Evolutionary conservation across 2,888 invertebrate species (phyloP).

Genomic region (Calliopum simillimum): DNA sequence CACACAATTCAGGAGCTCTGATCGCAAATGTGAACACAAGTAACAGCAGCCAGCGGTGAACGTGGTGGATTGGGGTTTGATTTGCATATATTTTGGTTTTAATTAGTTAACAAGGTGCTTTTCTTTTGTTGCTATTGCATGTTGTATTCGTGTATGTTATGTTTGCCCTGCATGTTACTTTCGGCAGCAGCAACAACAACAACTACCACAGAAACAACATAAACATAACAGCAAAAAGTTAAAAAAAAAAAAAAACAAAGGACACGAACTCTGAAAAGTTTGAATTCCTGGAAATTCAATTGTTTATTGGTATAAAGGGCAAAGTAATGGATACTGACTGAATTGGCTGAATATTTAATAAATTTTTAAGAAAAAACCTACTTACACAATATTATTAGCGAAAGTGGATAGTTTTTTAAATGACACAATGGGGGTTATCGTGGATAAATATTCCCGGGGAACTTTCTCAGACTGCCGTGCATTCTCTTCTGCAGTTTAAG

Average conservation of each 20-base stretch:
- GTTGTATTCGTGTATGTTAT: constrained; percentile 48
- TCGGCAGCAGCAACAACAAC: not conserved
- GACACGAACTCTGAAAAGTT: constrained; percentile 60
- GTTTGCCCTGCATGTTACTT: constrained; percentile 31
- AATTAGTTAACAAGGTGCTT: constrained; percentile 65
- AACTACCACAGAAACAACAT: constrained; percentile 29
- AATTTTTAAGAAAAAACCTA: no score
- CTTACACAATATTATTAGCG: no score
- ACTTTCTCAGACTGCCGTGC: no score
- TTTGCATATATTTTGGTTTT: constrained; percentile 66
- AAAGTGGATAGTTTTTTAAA: no score
- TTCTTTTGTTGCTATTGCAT: constrained; percentile 60
- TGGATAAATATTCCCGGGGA: no score
- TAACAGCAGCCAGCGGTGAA: constrained; percentile 36
- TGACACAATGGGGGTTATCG: no score
- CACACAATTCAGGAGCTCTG: constrained; percentile 28
- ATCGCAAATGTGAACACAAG: not conserved
- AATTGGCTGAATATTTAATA: no score
- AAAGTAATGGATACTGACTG: no score
- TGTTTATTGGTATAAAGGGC: constrained; percentile 38
- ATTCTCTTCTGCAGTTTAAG: no score
- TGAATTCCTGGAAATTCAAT: constrained; percentile 56
- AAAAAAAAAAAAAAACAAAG: constrained; percentile 49
- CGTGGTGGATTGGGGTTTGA: constrained; percentile 48
- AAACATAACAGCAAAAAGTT: constrained; percentile 34